Evolutionary conservation across 2,888 invertebrate species (phyloP).

Genomic region (Synanthedon myopaeformis): DNA sequence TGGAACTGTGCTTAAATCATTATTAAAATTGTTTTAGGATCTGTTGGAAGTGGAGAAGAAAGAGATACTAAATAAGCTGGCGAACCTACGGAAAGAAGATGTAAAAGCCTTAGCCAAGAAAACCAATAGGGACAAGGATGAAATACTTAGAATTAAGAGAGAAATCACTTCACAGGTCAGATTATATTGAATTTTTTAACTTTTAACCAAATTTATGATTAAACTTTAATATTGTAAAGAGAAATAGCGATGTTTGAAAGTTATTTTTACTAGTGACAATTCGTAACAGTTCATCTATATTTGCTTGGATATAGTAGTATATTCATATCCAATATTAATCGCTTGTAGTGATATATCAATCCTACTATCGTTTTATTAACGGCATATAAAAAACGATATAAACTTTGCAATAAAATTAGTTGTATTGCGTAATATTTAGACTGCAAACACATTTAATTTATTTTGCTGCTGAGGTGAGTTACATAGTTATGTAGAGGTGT

Average conservation of each 20-base stretch:
- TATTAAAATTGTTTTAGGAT: constrained; percentile 26
- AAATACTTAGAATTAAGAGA: constrained; percentile 86
- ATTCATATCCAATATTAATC: no score
- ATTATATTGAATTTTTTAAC: background rate
- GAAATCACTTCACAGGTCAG: constrained; percentile 74
- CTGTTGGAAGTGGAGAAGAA: constrained; percentile 51
- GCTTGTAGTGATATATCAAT: no score
- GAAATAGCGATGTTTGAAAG: no score
- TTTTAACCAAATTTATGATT: no score
- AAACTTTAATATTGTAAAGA: no score
- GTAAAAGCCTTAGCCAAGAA: constrained; percentile 89
- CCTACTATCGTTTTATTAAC: no score
- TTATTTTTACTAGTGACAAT: no score
- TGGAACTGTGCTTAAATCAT: background rate
- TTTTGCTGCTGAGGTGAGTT: background rate
- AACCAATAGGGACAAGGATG: constrained; percentile 91
- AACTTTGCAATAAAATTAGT: background rate
- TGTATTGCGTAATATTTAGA: no score
- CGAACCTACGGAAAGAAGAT: constrained; percentile 86
- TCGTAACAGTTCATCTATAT: no score
- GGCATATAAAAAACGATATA: no score
- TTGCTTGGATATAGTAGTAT: no score
- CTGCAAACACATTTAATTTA: background rate
- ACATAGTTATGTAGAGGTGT: background rate
- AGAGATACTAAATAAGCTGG: constrained; percentile 81